These are phyloP conservation scores for Erythrocercus mccallii DNA, from an alignment of 2,113 vertebrate species.

Conservation along the genomic window DNA sequence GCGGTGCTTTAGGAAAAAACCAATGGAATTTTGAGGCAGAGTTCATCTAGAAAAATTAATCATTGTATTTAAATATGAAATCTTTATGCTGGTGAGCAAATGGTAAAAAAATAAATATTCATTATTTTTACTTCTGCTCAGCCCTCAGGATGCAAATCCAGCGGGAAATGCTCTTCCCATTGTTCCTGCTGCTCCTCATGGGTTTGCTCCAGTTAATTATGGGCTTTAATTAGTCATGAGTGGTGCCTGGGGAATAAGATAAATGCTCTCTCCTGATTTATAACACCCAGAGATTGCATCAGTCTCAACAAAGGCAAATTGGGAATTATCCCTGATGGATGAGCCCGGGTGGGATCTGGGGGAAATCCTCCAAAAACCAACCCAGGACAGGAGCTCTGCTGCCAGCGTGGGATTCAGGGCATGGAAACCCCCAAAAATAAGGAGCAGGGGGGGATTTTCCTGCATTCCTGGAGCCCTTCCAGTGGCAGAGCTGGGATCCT, in stretches of 20 bases:
- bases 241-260: not conserved
- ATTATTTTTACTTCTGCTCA: not conserved
- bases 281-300: not conserved
- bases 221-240: conserved; percentile 23
- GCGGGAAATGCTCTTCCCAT: not conserved
- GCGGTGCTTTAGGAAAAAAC: not conserved
- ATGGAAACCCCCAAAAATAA: rapidly evolving
- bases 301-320: not conserved
- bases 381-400: rapidly evolving
- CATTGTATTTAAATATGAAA: not conserved
- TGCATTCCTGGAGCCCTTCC: not conserved
- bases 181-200: not conserved
- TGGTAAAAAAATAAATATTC: too few species aligned
- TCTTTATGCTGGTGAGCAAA: not conserved
- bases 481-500: not conserved
- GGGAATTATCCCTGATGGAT: not conserved
- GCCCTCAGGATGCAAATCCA: not conserved
- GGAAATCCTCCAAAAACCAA: not conserved
- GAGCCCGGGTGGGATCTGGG: not conserved
- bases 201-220: conserved; percentile 1
- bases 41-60: not conserved
- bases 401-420: not conserved
- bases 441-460: not conserved
- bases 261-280: not conserved
- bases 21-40: not conserved